Percentiles rank a stretch among this genome's conserved stretches.
phyloP scores from a whole-genome alignment of 92 coral and sea anemone species.

The Porites divaricata region DNA sequence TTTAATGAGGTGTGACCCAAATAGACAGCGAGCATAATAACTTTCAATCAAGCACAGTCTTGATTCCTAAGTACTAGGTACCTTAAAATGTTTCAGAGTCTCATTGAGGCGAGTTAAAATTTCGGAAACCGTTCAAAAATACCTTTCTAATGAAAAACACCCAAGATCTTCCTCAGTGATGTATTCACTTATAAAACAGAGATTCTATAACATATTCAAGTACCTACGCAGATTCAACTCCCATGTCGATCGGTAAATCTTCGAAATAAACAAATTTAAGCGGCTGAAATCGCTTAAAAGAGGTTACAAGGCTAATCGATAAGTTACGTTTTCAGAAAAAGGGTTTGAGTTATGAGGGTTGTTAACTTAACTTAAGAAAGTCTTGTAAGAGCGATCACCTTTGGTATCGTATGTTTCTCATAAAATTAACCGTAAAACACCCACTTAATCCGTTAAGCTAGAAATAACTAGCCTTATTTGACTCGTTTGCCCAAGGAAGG shows the following conservation, averaged over 20 bases:
- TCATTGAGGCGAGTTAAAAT: not conserved
- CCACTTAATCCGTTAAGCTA: too few relatives aligned
- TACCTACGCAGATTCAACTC: not conserved
- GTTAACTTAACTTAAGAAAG: slow-evolving; percentile 15
- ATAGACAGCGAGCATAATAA: not conserved
- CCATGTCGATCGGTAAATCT: not conserved
- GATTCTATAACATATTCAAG: not conserved
- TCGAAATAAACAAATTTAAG: not conserved
- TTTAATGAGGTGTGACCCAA: slow-evolving; percentile 7
- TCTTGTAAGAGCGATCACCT: not conserved
- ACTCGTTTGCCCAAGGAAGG: not conserved
- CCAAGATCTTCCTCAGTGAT: not conserved
- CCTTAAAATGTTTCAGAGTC: not conserved
- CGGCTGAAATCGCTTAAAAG: not conserved
- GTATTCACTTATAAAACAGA: not conserved
- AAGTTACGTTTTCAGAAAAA: not conserved
- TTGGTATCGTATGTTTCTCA: not conserved
- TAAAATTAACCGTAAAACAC: not conserved
- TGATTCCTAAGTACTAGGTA: not conserved
- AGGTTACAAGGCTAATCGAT: not conserved
- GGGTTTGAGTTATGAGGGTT: not conserved
- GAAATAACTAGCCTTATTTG: too few relatives aligned
- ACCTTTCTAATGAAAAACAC: not conserved
- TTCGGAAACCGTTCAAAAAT: not conserved
- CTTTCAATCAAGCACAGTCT: not conserved